Conservation (phyloP, 2,113 vertebrate genomes). For the Gavia stellata region DNA sequence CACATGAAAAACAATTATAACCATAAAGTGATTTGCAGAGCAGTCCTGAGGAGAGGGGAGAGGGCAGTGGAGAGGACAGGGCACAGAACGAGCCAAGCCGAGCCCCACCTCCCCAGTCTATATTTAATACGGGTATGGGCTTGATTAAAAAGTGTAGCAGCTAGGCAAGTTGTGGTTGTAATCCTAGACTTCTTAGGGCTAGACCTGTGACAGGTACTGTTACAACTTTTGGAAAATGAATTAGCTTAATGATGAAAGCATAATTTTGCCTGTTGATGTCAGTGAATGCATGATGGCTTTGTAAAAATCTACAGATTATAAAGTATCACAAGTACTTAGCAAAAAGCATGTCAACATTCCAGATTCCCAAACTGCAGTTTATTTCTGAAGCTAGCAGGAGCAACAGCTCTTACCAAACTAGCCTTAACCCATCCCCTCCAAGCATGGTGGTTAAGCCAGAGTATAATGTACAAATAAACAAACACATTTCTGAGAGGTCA, state of each 20-base stretch:
- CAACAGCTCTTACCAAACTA: background rate
- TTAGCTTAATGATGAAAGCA: background rate
- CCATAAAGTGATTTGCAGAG: background rate
- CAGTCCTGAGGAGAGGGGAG: background rate
- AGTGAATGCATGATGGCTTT: background rate
- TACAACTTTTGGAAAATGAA: background rate
- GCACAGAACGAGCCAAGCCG: accelerated
- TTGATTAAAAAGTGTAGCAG: background rate
- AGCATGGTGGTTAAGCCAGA: background rate
- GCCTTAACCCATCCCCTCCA: background rate
- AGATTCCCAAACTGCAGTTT: background rate
- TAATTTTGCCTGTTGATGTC: background rate
- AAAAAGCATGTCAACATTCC: background rate
- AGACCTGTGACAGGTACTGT: background rate
- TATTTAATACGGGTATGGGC: background rate
- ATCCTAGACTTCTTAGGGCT: background rate
- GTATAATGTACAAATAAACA: slow-evolving; percentile 16
- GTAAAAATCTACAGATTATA: background rate
- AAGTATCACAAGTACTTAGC: background rate
- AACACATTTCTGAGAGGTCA: slow-evolving; percentile 11
- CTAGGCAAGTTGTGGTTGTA: background rate
- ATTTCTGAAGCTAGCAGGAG: background rate
- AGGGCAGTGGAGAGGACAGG: background rate
- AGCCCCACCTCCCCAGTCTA: too few species aligned
- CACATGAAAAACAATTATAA: background rate